Evolutionary conservation across 2,113 vertebrate genomes (phyloP).

Genomic region (Macrotus californicus): DNA sequence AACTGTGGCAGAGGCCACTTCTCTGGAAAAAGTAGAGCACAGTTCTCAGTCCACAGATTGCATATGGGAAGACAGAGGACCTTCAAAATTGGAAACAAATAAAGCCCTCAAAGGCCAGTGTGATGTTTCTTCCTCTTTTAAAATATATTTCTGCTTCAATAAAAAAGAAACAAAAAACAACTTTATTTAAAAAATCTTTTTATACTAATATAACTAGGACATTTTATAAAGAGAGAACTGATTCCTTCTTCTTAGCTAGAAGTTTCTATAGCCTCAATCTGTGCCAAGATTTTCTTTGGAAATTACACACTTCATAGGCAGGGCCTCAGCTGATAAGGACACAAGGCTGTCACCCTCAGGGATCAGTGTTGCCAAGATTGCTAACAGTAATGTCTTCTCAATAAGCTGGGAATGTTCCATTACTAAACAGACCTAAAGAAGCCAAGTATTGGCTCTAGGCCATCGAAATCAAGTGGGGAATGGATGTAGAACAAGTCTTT

Average conservation of each 20-base stretch:
- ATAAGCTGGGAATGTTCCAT: neutral
- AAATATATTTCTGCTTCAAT: constrained; percentile 19
- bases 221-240: neutral
- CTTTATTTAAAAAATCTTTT: neutral
- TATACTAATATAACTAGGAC: neutral
- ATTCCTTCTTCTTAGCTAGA: neutral
- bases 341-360: neutral
- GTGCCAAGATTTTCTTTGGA: neutral
- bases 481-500: neutral
- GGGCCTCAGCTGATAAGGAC: neutral
- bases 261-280: neutral
- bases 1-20: neutral
- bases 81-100: neutral
- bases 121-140: constrained; percentile 38
- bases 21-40: neutral
- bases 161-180: neutral
- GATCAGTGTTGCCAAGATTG: neutral
- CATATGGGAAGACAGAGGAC: constrained; percentile 1
- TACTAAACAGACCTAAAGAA: neutral
- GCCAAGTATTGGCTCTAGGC: neutral
- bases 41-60: neutral
- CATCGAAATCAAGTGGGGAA: neutral
- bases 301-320: neutral
- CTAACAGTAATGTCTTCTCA: neutral
- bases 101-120: neutral